Percentiles rank a stretch among this genome's conserved stretches.
These are phyloP conservation scores for Emmelina monodactyla DNA, from an alignment of 2,888 invertebrate genomes.

Conservation along the genomic window DNA sequence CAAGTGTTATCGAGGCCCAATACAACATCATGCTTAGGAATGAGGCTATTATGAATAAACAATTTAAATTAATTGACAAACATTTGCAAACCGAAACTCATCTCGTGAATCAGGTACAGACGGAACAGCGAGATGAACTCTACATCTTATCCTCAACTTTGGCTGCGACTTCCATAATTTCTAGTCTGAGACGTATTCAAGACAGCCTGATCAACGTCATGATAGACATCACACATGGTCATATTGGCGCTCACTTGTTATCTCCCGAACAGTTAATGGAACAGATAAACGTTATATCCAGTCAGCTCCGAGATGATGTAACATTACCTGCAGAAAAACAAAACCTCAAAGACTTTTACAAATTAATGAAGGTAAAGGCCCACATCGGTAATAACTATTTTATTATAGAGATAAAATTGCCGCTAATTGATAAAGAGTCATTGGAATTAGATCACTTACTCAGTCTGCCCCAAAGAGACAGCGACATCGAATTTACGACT, in stretches of 20 bases:
- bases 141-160: conserved; percentile 4
- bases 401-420: conserved; percentile 9
- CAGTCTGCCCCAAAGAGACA: conserved; percentile 1
- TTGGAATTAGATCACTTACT: conserved; percentile 1
- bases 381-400: conserved; percentile 3
- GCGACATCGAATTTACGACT: not conserved
- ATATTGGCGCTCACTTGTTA: conserved; percentile 3
- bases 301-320: conserved; percentile 5
- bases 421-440: conserved; percentile 5
- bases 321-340: conserved; percentile 3
- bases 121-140: not conserved
- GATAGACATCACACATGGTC: conserved; percentile 4
- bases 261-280: conserved; percentile 4
- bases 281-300: conserved; percentile 3
- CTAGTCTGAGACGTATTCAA: conserved; percentile 5
- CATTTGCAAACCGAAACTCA: not conserved
- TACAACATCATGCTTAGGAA: conserved; percentile 1
- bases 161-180: conserved; percentile 1
- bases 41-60: conserved; percentile 2
- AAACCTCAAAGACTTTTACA: conserved; percentile 6
- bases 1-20: conserved; percentile 1
- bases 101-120: not conserved
- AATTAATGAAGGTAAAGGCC: conserved; percentile 5
- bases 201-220: conserved; percentile 3
- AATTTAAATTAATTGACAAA: not conserved